phyloP scores from a whole-genome alignment of 2,888 invertebrate species.

The Brachylomia viminalis region DNA sequence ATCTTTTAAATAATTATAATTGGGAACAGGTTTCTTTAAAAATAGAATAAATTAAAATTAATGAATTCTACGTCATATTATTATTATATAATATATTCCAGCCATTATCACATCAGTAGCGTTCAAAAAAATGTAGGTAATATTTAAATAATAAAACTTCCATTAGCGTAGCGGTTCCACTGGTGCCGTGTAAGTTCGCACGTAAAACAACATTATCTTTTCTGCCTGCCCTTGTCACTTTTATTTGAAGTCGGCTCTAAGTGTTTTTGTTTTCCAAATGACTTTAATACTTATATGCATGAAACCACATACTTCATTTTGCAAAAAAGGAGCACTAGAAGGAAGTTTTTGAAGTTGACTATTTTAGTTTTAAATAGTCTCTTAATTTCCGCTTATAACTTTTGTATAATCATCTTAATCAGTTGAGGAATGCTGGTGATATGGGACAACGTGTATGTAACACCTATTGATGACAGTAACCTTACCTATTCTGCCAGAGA shows the following conservation, averaged over 20 bases:
- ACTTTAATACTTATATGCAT: no score
- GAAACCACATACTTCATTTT: not conserved
- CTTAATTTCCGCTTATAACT: not conserved
- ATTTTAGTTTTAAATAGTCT: not conserved
- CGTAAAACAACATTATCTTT: not conserved
- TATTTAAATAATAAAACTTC: not conserved
- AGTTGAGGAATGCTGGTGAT: not conserved
- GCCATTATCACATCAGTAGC: not conserved
- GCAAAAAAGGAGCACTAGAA: not conserved
- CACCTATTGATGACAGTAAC: not conserved
- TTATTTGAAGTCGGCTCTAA: not conserved
- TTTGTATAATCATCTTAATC: not conserved
- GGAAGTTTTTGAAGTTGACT: not conserved
- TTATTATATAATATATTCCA: not conserved
- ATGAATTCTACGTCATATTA: not conserved
- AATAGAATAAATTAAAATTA: conserved; percentile 2
- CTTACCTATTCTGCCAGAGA: not conserved
- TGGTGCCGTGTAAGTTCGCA: no score
- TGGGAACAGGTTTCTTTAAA: conserved; percentile 23
- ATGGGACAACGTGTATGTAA: not conserved
- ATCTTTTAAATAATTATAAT: conserved; percentile 1
- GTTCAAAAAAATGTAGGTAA: not conserved
- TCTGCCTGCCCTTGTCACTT: not conserved
- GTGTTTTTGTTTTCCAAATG: not conserved
- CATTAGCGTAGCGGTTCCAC: not conserved